Evolutionary conservation across 1,140 invertebrate species (phyloP), one percentile per base, ranked within the genome.

Genomic region (Drosophila serrata): DNA sequence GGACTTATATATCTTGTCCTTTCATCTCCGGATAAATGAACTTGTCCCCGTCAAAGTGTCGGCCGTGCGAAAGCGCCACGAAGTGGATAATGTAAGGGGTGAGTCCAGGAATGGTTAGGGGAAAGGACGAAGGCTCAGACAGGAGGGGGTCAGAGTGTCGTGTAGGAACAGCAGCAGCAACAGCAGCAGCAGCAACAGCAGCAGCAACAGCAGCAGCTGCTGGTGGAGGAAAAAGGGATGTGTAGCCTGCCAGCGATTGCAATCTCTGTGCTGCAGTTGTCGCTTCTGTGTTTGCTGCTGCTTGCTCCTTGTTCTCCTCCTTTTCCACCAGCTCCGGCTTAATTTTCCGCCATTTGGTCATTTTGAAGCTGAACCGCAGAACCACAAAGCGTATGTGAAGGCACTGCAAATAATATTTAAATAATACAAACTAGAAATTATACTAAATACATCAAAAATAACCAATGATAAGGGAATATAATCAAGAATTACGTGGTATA

Each of bases 341-440:
- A 87, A 88, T 90, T 88, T 88, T 90, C 85, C 86, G 86, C 85
- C 85, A 90, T 85, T 88, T 85, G 85, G 74, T 78, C 77, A 88
- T 82, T 88, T 88, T 59, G 35, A 19, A 55, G 19, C 51, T 24
- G 33, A n/a, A 11, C 33, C 27, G 31, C 65, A 56, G 56, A 63
- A 81, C 64, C 69, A 86, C 60, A 81, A 81, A 79, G 75, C 69
- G 82, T 85, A 84, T 84, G 81, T 84, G 65, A 35, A 17, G 15
- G 48, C 37, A 59, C 49, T 43, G 43, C 0, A 39, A 35, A 57
- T 42, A 48, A 55, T 59, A 45, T 33, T 29, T 12, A 1, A 31
- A 19, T 9, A 19, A 15, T 6, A 33, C 0, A 6, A 39, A 6
- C 9, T 8, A 17, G 9, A 1, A 17, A 33, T 7, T 22, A 55